Evolutionary conservation across 2,888 invertebrate genomes (phyloP), one percentile per base, ranked within the genome.

Genomic region (Oligia latruncula): DNA sequence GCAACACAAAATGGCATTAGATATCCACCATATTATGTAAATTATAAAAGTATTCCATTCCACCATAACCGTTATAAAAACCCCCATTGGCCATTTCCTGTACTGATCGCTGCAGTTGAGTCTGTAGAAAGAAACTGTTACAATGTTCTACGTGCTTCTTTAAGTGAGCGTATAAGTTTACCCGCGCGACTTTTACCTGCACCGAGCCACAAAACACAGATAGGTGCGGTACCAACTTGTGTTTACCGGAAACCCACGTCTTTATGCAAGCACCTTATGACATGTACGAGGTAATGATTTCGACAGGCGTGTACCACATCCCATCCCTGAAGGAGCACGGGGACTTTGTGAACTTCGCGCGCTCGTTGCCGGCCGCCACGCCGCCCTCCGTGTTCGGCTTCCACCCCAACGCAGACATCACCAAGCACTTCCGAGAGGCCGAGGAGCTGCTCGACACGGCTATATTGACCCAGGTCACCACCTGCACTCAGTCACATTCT

Each of bases 401-500:
- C 97, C 98, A 99, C 94, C 97, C 98, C 80, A 99, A 99, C 95
- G 99, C 99, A 0, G 99, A 99, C 91, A 99, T 99, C 90, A 98
- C 98, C 91, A 99, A 99, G 93, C 99, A 99, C 94, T 98, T 99
- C 94, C 98, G 98, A 90, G 99, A 99, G 93, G 98, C 99, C 0
- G 97, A 97, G 89, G 97, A 98, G 82, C 92, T 99, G 77, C 97
- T 99, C 78, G 95, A 97, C 78, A 98, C 98, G 29, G 98, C 98
- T 23, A 94, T 98, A 77, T 94, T 98, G 11, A 98, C 98, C 23
- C 98, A 99, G 98, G 98, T 98, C 49, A 87, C 58, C 17, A 9
- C 70, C n/a, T 15, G 15, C 52, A 55, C 20, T 40, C 49, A 23
- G 1, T 35, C 11, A 55, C 40, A 46, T 4, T 4, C 2, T 60